Evolutionary conservation across 1,140 invertebrate species (phyloP), one percentile per base, ranked within the genome.

Genomic region (Battus philenor): DNA sequence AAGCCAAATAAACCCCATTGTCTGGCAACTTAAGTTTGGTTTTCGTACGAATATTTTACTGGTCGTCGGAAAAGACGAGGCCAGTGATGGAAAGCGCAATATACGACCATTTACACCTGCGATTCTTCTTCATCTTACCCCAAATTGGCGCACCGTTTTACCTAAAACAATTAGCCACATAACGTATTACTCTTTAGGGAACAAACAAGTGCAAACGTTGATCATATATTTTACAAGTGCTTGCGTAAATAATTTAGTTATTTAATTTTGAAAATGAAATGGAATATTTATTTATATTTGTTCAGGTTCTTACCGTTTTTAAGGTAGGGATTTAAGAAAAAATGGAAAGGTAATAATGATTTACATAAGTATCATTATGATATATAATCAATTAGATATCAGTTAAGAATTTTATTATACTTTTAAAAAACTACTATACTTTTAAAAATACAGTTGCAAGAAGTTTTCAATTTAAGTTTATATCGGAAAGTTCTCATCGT

Each of bases 141-240:
- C 72, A 71, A 81, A 77, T 66, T 66, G 74, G 67, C 67, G 69
- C 68, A 50, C 61, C 68, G 65, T 64, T 84, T 74, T 84, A 67
- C 68, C 68, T 71, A 82, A 82, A 81, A 72, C 82, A 84, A 84
- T 84, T 80, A 84, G 73, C 70, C 61, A 75, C 66, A 80, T 77
- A 77, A 82, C 71, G 65, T 80, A 82, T 80, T 82, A 79, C 72
- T 80, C 75, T 77, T 84, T 80, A 72, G 77, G 75, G 80, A 84
- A 54, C 53, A 59, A 68, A 70, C 68, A 74, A 59, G 69, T 76
- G 61, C 63, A 68, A 81, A 78, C 64, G 73, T 71, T 81, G 81
- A 81, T 83, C 75, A 80, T 74, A 81, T 81, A 77, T 68, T 78
- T 76, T 74, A 78, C 72, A 76, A 76, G 78, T 70, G 55, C 63